These are phyloP conservation scores for Calliopum simillimum DNA, from an alignment of 2,888 invertebrate genomes.

Conservation along the genomic window DNA sequence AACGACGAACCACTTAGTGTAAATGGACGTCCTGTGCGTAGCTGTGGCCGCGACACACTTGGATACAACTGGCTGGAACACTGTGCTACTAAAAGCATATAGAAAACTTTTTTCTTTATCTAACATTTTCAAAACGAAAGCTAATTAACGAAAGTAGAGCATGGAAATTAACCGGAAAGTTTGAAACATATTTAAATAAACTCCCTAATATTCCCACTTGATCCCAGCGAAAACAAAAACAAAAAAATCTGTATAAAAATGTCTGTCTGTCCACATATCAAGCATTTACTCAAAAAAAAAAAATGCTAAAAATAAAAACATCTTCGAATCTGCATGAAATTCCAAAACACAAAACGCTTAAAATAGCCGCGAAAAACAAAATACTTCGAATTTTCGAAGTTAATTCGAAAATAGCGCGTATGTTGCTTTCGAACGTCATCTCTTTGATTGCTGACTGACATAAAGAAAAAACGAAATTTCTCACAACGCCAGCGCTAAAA, in stretches of 20 bases:
- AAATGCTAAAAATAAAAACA: not conserved
- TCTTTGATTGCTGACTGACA: not conserved
- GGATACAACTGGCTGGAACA: too few species aligned
- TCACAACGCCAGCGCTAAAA: too few species aligned
- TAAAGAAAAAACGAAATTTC: not conserved
- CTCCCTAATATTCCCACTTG: too few species aligned
- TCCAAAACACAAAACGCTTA: constrained; percentile 12
- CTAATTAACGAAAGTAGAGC: too few species aligned
- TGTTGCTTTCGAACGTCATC: not conserved
- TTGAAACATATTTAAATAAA: too few species aligned
- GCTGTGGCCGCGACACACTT: not conserved
- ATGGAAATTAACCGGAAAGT: too few species aligned
- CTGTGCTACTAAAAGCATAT: too few species aligned
- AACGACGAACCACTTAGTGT: not conserved
- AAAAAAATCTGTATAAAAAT: too few species aligned
- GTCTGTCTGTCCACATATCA: too few species aligned
- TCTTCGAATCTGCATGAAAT: not conserved
- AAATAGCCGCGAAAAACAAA: constrained; percentile 12
- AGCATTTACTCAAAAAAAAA: not conserved
- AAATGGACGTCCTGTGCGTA: not conserved
- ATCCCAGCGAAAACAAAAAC: too few species aligned
- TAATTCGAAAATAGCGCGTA: not conserved
- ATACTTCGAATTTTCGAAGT: constrained; percentile 12
- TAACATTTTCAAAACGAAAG: too few species aligned
- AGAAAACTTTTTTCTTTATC: too few species aligned